Percentiles rank a stretch among this genome's conserved stretches.
Conservation (phyloP, 2,797 vertebrate genomes). For the Channa striata region DNA sequence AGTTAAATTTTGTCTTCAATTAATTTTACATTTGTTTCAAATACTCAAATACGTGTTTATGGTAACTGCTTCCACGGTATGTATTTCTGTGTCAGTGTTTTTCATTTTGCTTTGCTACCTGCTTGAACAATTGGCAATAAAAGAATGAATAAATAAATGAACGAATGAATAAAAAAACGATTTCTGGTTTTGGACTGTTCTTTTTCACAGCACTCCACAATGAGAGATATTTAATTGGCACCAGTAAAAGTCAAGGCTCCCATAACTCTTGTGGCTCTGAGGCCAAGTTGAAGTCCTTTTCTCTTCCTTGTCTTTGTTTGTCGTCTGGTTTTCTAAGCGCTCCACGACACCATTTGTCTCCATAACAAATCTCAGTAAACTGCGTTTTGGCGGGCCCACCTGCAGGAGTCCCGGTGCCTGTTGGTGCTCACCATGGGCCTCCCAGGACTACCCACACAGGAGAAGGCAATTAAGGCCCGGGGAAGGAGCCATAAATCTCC, state of each 20-base stretch:
- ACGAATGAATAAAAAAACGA: neutral
- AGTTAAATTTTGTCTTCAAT: no score
- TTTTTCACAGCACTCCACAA: constrained; percentile 47
- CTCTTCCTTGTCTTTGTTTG: constrained; percentile 68
- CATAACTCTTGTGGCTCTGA: constrained; percentile 60
- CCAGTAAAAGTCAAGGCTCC: constrained; percentile 48
- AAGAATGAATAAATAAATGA: neutral
- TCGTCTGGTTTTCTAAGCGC: constrained; percentile 62
- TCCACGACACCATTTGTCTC: constrained; percentile 84
- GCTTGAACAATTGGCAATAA: neutral
- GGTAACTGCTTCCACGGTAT: neutral
- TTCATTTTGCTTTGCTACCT: neutral
- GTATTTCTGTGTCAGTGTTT: neutral
- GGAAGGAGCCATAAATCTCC: constrained; percentile 88
- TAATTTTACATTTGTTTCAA: no score
- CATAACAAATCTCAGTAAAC: constrained; percentile 83
- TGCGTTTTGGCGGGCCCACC: constrained; percentile 80
- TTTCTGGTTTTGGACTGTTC: constrained; percentile 29
- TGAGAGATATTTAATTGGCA: constrained; percentile 57
- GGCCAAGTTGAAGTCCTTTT: constrained; percentile 82
- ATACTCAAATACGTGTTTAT: no score
- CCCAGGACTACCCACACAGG: constrained; percentile 81
- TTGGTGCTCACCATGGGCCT: constrained; percentile 73
- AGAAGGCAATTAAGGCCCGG: constrained; percentile 83
- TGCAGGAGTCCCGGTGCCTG: constrained; percentile 82